These are phyloP conservation scores for Cherax quadricarinatus DNA, from an alignment of 1,140 invertebrate genomes.

Conservation along the genomic window DNA sequence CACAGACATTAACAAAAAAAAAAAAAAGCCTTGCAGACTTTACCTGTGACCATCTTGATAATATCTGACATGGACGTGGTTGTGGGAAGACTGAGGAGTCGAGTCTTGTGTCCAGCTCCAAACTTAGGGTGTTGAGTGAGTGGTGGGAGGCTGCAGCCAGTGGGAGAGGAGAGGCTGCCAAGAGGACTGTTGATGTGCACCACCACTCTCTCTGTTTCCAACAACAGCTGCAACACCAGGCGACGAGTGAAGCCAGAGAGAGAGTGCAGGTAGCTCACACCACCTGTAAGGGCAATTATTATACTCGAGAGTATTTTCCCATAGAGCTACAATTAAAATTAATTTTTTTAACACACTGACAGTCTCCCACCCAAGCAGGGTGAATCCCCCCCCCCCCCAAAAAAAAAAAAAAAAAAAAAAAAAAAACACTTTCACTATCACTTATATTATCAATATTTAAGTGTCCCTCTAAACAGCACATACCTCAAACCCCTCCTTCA, in stretches of 20 bases:
- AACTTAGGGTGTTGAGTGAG: constrained; percentile 68
- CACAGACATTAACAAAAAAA: neutral
- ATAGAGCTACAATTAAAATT: no score
- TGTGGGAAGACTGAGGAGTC: constrained; percentile 85
- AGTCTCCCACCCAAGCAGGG: no score
- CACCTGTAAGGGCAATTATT: constrained; percentile 73
- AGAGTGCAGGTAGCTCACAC: constrained; percentile 80
- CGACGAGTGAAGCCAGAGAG: constrained; percentile 92
- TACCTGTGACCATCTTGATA: constrained; percentile 80
- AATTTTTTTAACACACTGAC: no score
- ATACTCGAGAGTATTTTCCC: no score
- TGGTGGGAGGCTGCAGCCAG: constrained; percentile 56
- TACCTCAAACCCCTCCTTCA: no score
- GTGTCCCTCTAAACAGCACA: no score
- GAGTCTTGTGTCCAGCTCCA: constrained; percentile 67
- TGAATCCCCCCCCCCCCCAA: no score
- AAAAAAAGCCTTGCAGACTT: constrained; percentile 14
- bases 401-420: no score
- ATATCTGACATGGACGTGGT: constrained; percentile 84
- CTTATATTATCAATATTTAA: no score
- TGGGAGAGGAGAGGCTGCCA: constrained; percentile 70
- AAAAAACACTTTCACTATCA: no score
- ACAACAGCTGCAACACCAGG: constrained; percentile 84
- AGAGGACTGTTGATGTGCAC: constrained; percentile 81
- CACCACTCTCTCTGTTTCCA: constrained; percentile 84